Conservation (phyloP, 2,113 vertebrate species). For the Circaetus gallicus region DNA sequence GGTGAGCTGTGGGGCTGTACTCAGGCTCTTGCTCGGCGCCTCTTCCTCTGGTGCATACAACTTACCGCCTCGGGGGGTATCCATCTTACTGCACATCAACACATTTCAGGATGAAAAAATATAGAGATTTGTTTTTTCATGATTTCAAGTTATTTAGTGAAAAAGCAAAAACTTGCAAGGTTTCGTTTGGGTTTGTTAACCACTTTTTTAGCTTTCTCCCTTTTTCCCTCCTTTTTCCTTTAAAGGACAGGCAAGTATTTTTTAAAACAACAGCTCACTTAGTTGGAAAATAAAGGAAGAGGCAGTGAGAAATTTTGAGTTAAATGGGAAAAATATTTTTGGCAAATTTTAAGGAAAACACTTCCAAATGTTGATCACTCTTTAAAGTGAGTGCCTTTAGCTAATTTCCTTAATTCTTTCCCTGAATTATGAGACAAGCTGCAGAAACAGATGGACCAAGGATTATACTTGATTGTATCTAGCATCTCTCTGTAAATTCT, state of each 20-base stretch:
- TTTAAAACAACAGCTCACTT: not conserved
- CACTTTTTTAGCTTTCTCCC: not conserved
- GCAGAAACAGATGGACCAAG: not conserved
- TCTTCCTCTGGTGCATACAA: not conserved
- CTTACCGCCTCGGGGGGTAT: not conserved
- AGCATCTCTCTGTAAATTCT: not conserved
- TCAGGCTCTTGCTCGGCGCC: not conserved
- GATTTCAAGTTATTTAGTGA: not conserved
- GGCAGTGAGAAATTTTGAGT: not conserved
- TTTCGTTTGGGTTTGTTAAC: not conserved
- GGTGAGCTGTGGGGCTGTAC: not conserved
- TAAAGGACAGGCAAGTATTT: not conserved
- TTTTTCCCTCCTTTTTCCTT: not conserved
- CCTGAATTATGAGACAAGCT: not conserved
- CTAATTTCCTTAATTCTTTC: not conserved
- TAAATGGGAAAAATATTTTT: slow-evolving; percentile 7
- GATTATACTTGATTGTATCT: not conserved
- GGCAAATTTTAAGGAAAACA: not conserved
- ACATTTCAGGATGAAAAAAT: not conserved
- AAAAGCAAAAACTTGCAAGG: not conserved
- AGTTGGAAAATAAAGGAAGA: slow-evolving; percentile 3
- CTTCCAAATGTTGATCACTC: not conserved
- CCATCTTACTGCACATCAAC: not conserved
- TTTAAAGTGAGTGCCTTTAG: slow-evolving; percentile 1
- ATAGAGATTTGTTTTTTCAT: accelerated